These are phyloP conservation scores for Trematomus loennbergii DNA, from an alignment of 2,113 vertebrate species.

Conservation along the genomic window DNA sequence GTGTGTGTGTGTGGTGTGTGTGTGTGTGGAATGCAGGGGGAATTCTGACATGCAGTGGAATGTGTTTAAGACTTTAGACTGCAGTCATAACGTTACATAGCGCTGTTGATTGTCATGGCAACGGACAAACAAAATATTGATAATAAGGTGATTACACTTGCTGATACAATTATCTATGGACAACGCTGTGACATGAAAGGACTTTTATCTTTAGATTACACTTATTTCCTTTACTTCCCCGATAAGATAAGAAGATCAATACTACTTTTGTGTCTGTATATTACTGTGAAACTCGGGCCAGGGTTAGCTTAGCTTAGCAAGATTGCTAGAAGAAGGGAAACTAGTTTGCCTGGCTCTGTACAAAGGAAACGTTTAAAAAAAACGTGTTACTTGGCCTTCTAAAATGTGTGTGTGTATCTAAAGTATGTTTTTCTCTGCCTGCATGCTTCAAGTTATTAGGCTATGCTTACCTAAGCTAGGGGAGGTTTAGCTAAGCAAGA, in stretches of 20 bases:
- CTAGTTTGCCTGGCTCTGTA: neutral
- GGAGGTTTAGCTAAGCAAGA: neutral
- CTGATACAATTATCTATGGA: neutral
- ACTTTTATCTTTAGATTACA: neutral
- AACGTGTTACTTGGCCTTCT: too few relatives aligned
- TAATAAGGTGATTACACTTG: neutral
- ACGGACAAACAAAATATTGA: constrained; percentile 33
- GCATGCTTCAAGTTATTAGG: too few relatives aligned
- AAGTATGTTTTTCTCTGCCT: too few relatives aligned
- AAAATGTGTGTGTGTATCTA: too few relatives aligned
- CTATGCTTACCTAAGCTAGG: too few relatives aligned
- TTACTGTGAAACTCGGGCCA: neutral
- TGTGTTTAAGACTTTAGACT: constrained; percentile 47
- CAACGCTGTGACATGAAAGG: neutral
- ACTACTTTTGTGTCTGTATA: too few relatives aligned
- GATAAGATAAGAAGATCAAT: neutral
- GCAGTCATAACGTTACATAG: constrained; percentile 45
- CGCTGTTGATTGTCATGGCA: constrained; percentile 24
- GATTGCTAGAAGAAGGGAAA: neutral
- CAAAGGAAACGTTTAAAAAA: neutral
- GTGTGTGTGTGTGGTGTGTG: too few relatives aligned
- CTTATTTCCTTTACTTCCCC: neutral
- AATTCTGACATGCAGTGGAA: constrained; percentile 20
- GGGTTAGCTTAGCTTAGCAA: neutral
- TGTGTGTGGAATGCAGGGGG: constrained; percentile 25